Base-by-base conservation (phyloP, 2,113 vertebrate species). In the Fulmarus glacialis region DNA sequence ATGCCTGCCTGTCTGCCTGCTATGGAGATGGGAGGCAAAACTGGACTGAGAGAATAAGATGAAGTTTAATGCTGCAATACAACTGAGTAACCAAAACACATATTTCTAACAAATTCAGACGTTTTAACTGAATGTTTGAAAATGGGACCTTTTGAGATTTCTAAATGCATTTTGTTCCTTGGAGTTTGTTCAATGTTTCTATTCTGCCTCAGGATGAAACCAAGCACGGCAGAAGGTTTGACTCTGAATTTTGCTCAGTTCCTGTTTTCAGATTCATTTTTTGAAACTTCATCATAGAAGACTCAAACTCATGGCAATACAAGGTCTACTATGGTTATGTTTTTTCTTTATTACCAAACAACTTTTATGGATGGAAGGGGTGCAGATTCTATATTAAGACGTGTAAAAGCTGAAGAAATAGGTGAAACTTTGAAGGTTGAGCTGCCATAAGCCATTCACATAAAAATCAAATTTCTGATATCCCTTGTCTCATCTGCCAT, bases 221-320 rank as follows among this genome's bases (percentile, higher is more conserved):
- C 27, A 82, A 72, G 11, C 1, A 19, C 26, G 52, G n/a, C 12
- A 52, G 52, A 55, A 43, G 13, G 16, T 67, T 80, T 68, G 14
- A 45, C 22, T 66, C 22, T 52, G 36, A 19, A 56, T 73, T 92
- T 83, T 92, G 4, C 27, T 58, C 20, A 48, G 13, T 62, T 89
- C 42, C 32, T 59, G 2, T 70, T 78, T 91, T 72, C 19, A 42
- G 17, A 22, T 91, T 70, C 0, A 13, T 26, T 72, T 15, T 96
- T 68, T 83, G 5, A 53, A 77, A 81, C 14, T 50, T 73, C 0
- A 0, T 58, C 18, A 10, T 38, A 40, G 23, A 52, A 63, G 15
- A n/a, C 32, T 82, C 9, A 59, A 59, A 5, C 10, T 71, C 14
- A 30, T 64, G 50, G 4, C 14, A 73, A 48, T 82, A 45, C 5